phyloP scores from a whole-genome alignment of 1,140 invertebrate genomes.

The Microvelia longipes region DNA sequence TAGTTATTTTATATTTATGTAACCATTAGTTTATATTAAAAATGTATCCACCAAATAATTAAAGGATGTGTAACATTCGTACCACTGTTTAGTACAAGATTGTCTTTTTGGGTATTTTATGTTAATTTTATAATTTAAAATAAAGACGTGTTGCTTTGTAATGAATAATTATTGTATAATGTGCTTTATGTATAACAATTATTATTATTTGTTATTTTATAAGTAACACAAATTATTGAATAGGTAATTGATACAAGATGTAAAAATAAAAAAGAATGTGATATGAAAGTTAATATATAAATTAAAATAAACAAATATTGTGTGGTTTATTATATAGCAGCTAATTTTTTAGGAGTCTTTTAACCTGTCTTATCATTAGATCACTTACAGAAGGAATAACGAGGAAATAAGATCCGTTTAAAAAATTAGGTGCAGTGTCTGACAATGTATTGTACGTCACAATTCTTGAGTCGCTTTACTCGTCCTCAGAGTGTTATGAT shows the following conservation, averaged over 20 bases:
- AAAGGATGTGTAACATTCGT: neutral
- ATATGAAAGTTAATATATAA: neutral
- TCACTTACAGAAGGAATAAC: too few relatives aligned
- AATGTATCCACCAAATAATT: neutral
- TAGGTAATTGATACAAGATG: neutral
- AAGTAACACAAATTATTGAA: neutral
- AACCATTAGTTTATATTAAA: neutral
- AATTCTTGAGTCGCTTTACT: too few relatives aligned
- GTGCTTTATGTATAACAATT: neutral
- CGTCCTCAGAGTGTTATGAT: too few relatives aligned
- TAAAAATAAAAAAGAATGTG: neutral
- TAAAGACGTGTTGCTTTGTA: neutral
- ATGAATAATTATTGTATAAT: neutral
- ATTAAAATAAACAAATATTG: conserved; percentile 1
- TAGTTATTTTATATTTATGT: neutral
- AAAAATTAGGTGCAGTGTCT: too few relatives aligned
- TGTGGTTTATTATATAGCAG: too few relatives aligned
- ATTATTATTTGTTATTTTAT: neutral
- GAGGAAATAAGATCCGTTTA: too few relatives aligned
- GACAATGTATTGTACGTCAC: too few relatives aligned
- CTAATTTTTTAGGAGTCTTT: too few relatives aligned
- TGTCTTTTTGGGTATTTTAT: neutral
- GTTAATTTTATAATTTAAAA: neutral
- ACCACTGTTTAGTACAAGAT: neutral
- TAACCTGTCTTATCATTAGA: too few relatives aligned